phyloP scores from a whole-genome alignment of 2,113 vertebrate genomes.

The Anguilla japonica region DNA sequence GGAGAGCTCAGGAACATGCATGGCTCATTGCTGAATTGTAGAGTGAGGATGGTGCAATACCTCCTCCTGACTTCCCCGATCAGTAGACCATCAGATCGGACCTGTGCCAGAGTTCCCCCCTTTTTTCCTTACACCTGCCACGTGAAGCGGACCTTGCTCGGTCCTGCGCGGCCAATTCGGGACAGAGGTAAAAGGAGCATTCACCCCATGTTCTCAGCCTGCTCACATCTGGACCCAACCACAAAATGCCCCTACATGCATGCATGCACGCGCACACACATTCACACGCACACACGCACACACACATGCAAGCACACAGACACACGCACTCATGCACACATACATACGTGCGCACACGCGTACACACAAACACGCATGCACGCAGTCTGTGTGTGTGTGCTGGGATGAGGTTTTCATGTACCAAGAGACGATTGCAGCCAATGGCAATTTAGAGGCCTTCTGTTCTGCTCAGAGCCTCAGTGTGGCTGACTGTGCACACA shows the following conservation, averaged over 20 bases:
- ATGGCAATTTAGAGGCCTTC: slow-evolving; percentile 46
- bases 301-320: no score
- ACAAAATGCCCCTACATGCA: not conserved
- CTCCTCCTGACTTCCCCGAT: not conserved
- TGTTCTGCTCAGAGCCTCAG: slow-evolving; percentile 17
- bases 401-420: not conserved
- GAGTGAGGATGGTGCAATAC: not conserved
- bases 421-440: not conserved
- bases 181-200: slow-evolving; percentile 4
- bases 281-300: not conserved
- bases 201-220: not conserved
- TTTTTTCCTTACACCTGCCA: not conserved
- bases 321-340: no score
- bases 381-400: not conserved
- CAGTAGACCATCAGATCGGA: slow-evolving; percentile 23
- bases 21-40: slow-evolving; percentile 42
- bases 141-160: slow-evolving; percentile 17
- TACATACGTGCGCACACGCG: no score
- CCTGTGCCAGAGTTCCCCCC: not conserved
- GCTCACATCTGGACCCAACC: not conserved
- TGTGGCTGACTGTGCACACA: not conserved
- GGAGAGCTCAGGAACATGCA: slow-evolving; percentile 61
- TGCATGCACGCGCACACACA: no score
- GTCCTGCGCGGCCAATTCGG: slow-evolving; percentile 5
- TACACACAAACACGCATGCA: no score